Evolutionary conservation across 2,797 vertebrate species (phyloP).

Genomic region (Intellagama lesueurii): DNA sequence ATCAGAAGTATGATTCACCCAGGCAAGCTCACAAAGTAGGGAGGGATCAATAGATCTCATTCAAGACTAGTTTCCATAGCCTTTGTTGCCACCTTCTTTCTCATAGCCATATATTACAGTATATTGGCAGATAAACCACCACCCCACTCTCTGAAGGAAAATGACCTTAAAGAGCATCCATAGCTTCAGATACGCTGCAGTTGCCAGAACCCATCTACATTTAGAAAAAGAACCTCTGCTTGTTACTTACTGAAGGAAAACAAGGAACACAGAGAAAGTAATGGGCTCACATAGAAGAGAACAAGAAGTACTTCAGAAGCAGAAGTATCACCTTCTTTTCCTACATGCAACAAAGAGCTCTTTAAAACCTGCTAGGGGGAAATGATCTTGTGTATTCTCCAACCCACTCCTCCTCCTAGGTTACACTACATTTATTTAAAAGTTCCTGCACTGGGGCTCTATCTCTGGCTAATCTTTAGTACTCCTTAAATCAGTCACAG

Average conservation of each 20-base stretch:
- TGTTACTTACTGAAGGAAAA: neutral
- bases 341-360: neutral
- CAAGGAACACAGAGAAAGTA: neutral
- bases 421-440: neutral
- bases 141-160: neutral
- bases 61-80: neutral
- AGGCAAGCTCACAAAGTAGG: neutral
- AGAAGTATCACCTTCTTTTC: neutral
- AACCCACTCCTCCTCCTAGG: no score
- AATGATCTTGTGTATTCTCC: neutral
- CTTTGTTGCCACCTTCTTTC: neutral
- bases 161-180: neutral
- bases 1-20: slow-evolving; percentile 3
- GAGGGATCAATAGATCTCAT: neutral
- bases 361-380: neutral
- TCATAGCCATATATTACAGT: neutral
- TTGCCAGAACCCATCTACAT: neutral
- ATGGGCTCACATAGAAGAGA: neutral
- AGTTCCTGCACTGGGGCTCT: neutral
- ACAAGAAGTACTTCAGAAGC: neutral
- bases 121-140: neutral
- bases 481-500: neutral
- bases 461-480: neutral
- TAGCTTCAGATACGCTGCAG: neutral
- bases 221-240: neutral